Percentiles rank a stretch among this genome's conserved stretches.
Evolutionary conservation across 2,113 vertebrate species (phyloP).

Genomic region (Varanus komodoensis): DNA sequence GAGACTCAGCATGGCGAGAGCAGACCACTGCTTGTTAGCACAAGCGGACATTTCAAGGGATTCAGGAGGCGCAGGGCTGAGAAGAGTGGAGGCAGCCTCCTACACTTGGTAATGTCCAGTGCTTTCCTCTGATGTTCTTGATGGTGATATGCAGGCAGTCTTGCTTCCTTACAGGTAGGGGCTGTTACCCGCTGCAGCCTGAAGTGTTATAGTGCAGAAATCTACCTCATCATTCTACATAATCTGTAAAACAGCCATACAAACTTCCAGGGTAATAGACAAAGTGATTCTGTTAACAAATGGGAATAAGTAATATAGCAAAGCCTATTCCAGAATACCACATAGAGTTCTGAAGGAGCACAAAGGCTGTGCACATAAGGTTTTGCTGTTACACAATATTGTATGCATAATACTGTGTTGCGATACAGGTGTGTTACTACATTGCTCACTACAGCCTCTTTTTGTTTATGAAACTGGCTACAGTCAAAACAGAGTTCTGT

Average conservation of each 20-base stretch:
- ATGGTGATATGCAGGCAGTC: not conserved
- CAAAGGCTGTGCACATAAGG: not conserved
- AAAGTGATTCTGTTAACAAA: constrained; percentile 15
- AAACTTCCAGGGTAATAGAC: not conserved
- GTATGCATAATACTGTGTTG: too few relatives aligned
- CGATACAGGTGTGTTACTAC: not conserved
- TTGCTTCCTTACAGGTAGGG: not conserved
- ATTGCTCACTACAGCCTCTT: not conserved
- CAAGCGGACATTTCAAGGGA: not conserved
- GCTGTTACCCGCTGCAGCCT: not conserved
- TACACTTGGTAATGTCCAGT: not conserved
- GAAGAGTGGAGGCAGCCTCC: not conserved
- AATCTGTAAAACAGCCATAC: not conserved
- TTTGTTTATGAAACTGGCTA: not conserved
- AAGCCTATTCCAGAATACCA: constrained; percentile 10
- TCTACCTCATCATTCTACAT: not conserved
- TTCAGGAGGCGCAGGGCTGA: not conserved
- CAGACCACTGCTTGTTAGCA: not conserved
- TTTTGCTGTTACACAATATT: not conserved
- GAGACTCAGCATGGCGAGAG: not conserved
- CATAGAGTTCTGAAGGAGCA: not conserved
- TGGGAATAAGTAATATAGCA: not conserved
- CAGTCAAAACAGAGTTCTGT: not conserved
- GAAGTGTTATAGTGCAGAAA: not conserved
- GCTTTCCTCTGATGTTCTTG: not conserved